A percentile compares a stretch with the other conserved stretches of the same genome.
Conservation (phyloP, 2,113 vertebrate genomes). For the Falco punctatus region DNA sequence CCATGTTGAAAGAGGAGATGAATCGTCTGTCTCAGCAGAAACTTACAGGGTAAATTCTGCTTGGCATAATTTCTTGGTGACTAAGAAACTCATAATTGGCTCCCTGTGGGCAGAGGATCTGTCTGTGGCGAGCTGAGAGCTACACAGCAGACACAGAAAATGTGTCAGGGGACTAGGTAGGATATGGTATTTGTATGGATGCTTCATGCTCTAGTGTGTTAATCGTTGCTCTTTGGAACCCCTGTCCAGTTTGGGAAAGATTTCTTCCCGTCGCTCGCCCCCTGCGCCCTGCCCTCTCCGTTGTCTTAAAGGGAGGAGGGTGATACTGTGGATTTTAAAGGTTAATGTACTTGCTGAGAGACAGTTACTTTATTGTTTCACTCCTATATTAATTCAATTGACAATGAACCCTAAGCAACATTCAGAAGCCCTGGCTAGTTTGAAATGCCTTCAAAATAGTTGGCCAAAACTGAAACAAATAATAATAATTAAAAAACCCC, state of each 20-base stretch:
- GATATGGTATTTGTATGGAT: background rate
- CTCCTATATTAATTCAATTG: background rate
- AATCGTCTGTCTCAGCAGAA: background rate
- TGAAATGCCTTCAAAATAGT: background rate
- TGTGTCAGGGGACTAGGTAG: background rate
- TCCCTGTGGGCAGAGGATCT: slow-evolving; percentile 3
- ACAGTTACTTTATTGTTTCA: background rate
- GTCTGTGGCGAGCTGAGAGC: background rate
- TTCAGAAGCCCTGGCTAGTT: background rate
- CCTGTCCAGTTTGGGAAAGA: background rate
- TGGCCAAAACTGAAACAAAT: background rate
- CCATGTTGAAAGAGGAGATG: background rate
- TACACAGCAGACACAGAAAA: background rate
- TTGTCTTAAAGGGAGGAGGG: background rate
- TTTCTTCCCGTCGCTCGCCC: background rate
- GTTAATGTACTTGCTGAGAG: background rate
- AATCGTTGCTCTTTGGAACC: background rate
- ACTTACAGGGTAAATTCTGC: slow-evolving; percentile 4
- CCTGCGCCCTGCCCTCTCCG: too few species aligned
- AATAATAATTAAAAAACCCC: background rate
- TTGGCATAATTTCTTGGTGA: background rate
- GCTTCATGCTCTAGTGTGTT: background rate
- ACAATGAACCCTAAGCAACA: background rate
- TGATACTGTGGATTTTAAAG: background rate
- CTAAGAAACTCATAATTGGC: background rate